Base-by-base conservation (phyloP, 2,888 invertebrate genomes). In the Strigamia transsilvanica region DNA sequence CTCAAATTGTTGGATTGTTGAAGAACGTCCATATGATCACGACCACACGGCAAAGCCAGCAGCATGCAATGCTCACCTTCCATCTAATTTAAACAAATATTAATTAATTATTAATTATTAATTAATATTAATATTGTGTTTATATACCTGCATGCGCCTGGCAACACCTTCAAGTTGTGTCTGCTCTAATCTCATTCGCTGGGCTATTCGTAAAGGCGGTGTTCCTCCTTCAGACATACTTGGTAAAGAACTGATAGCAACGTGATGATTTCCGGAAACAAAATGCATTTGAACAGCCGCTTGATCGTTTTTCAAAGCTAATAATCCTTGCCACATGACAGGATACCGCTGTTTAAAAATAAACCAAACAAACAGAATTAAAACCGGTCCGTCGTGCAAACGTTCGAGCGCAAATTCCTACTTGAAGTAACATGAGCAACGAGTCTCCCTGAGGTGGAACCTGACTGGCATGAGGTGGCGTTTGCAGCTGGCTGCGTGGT, bases 281-380 rank as follows among this genome's bases (percentile, higher is more conserved):
- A 96, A 97, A 90, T 98, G 98, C 98, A 99, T 98, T 90, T 99
- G 98, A 78, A 99, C 98, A 38, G 96, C 95, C 7, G 98, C 97
- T 86, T 95, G 94, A 90, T 98, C 98, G 88, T 97, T 98, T 90
- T 99, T 99, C 85, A 99, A 90, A 0, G 96, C 98, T 85, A 99
- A 89, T 83, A 96, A 89, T 0, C 99, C 97, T 89, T 98, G 97
- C 99, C 99, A 99, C 94, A 98, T 95, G 78, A 97, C 94, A 12
- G 98, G 98, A 89, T 97, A 97, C 83, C 95, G 93, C 92, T 97
- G 92, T 18, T 89, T 88, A 82, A 85, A 84, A 83, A 86, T 80
- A 82, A 18, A 23, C n/a, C 12, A 13, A 51, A 80, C 79, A 81
- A 83, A 80, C 80, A 82, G 27, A 82, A 78, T 15, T 38, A 34